These are phyloP conservation scores for Tanaodytes sp. DNA, from an alignment of 2,888 invertebrate genomes.

Conservation along the genomic window DNA sequence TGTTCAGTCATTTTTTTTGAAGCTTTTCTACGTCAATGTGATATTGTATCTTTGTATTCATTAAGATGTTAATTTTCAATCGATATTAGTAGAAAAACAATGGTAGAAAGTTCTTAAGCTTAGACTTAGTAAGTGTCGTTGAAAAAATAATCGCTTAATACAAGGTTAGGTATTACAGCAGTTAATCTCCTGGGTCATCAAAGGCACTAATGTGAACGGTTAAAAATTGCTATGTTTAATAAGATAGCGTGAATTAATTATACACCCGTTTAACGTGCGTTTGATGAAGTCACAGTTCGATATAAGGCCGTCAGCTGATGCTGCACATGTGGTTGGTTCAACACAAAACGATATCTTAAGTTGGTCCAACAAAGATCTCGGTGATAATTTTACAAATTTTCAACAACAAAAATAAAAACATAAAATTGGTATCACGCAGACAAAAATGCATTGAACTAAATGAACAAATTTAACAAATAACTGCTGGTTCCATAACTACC, in stretches of 20 bases:
- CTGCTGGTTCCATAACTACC: too few relatives aligned
- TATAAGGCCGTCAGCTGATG: conserved; percentile 52
- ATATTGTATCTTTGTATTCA: too few relatives aligned
- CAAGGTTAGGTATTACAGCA: conserved; percentile 36
- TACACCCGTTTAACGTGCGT: conserved; percentile 43
- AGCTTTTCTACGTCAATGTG: too few relatives aligned
- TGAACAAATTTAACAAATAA: too few relatives aligned
- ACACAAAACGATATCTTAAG: conserved; percentile 23
- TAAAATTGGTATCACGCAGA: too few relatives aligned
- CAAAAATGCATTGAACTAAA: too few relatives aligned
- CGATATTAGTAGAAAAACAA: background rate
- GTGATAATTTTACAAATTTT: conserved; percentile 39
- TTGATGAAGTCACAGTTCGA: conserved; percentile 47
- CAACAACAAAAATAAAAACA: conserved; percentile 21
- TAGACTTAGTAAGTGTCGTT: background rate
- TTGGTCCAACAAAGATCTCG: conserved; percentile 44
- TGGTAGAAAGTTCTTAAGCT: background rate
- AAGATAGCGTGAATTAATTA: conserved; percentile 52
- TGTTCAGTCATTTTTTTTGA: too few relatives aligned
- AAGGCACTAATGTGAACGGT: conserved; percentile 54
- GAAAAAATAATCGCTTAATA: conserved; percentile 14
- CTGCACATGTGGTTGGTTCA: conserved; percentile 42
- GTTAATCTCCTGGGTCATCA: conserved; percentile 46
- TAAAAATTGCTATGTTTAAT: conserved; percentile 51
- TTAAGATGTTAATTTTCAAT: too few relatives aligned